phyloP scores from a whole-genome alignment of 30 jellyfish, hydroid and myxozoan genomes.

The Chironex yamaguchii region DNA sequence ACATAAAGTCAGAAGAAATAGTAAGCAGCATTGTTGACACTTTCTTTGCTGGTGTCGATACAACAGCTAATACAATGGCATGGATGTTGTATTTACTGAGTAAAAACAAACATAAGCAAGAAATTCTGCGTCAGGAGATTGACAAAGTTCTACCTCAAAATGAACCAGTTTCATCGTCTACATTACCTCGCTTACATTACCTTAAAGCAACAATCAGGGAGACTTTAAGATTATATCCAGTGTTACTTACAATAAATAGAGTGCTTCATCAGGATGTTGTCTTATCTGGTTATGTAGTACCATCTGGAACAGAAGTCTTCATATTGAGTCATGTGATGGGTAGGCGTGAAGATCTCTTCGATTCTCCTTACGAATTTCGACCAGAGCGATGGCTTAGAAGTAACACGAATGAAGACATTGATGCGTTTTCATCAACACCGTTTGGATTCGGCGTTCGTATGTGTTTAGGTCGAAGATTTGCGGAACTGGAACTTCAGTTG shows the following conservation, averaged over 20 bases:
- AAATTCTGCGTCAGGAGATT: constrained; percentile 47
- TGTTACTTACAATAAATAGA: constrained; percentile 22
- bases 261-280: constrained; percentile 38
- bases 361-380: constrained; percentile 23
- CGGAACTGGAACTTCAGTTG: constrained; percentile 72
- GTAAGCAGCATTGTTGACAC: constrained; percentile 70
- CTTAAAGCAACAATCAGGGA: constrained; percentile 55
- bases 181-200: constrained; percentile 2
- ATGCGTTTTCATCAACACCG: constrained; percentile 64
- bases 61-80: constrained; percentile 76
- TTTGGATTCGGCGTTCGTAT: constrained; percentile 70
- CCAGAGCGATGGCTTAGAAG: constrained; percentile 76
- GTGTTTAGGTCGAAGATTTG: constrained; percentile 75
- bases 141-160: neutral
- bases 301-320: constrained; percentile 38
- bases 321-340: constrained; percentile 62
- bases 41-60: constrained; percentile 79
- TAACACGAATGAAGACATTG: neutral
- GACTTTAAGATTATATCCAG: constrained; percentile 69
- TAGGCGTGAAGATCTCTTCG: constrained; percentile 58
- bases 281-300: constrained; percentile 63
- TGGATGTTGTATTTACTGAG: constrained; percentile 70
- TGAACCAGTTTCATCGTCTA: neutral
- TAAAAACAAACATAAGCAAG: constrained; percentile 45
- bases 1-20: constrained; percentile 29